A percentile compares a stretch with the other conserved stretches of the same genome.
Conservation (phyloP, 2,888 invertebrate species). For the Zaprionus lineosus region DNA sequence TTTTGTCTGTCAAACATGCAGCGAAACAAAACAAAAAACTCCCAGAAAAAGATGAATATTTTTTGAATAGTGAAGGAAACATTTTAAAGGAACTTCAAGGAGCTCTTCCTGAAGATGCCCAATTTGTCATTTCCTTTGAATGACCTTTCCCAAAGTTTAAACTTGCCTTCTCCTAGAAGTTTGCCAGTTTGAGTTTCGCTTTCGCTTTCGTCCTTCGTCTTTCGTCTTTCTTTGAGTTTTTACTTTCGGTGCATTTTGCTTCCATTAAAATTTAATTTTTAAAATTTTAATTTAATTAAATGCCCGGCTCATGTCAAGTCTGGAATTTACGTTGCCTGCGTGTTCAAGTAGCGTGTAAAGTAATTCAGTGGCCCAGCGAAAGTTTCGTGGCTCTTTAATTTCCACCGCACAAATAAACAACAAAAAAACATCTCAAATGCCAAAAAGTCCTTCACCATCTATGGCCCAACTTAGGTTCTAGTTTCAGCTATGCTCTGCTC, state of each 20-base stretch:
- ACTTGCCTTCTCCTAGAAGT: no score
- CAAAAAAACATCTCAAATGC: no score
- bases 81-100: no score
- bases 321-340: slow-evolving; percentile 60
- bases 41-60: no score
- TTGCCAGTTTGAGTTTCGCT: no score
- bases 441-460: no score
- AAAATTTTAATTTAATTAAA: slow-evolving; percentile 69
- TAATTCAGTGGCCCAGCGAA: slow-evolving; percentile 56
- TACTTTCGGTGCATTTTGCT: not conserved
- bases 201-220: not conserved
- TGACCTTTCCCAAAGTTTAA: no score
- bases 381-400: slow-evolving; percentile 60
- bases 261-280: slow-evolving; percentile 30
- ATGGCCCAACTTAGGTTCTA: no score
- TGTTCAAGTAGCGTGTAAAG: slow-evolving; percentile 77
- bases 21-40: not conserved
- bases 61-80: no score
- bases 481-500: no score
- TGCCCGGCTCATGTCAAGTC: slow-evolving; percentile 26
- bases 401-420: slow-evolving; percentile 71
- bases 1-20: not conserved
- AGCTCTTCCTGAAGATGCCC: no score
- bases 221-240: slow-evolving; percentile 1
- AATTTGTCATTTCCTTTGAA: no score